Conservation (phyloP, 2,888 invertebrate species). For the Drosophila anomalata region DNA sequence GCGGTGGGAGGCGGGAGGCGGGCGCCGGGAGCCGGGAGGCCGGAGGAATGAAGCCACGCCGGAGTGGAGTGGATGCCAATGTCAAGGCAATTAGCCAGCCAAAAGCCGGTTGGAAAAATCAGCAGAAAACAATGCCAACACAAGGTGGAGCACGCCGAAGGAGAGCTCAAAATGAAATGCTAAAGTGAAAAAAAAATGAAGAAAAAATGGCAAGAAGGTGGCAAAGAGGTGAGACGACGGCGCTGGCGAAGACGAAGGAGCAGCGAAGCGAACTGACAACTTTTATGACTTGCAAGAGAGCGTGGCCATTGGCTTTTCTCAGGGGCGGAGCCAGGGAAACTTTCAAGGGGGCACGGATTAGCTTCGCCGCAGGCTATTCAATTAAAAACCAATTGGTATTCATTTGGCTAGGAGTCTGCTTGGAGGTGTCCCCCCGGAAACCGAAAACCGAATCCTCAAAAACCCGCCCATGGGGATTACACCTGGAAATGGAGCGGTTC, state of each 20-base stretch:
- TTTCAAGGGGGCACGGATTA: neutral
- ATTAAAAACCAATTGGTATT: neutral
- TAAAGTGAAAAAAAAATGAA: conserved; percentile 36
- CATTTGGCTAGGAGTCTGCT: neutral
- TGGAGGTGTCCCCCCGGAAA: no score
- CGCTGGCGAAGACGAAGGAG: conserved; percentile 49
- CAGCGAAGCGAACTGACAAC: conserved; percentile 50
- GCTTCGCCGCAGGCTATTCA: neutral
- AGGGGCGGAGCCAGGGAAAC: conserved; percentile 4
- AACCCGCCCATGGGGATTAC: conserved; percentile 24
- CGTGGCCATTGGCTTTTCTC: conserved; percentile 21
- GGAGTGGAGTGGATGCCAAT: conserved; percentile 65
- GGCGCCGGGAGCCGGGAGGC: no score
- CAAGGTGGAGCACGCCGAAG: conserved; percentile 36
- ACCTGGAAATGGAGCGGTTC: conserved; percentile 66
- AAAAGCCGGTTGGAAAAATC: conserved; percentile 79
- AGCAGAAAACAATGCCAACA: conserved; percentile 50
- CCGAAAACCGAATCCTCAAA: neutral
- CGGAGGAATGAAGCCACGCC: conserved; percentile 9
- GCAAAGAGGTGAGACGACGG: conserved; percentile 12
- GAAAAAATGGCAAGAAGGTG: conserved; percentile 3
- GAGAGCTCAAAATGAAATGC: conserved; percentile 41
- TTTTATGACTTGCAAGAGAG: conserved; percentile 65
- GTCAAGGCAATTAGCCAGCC: conserved; percentile 79
- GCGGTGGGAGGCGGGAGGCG: no score